These are phyloP conservation scores for Phataginus tetradactyla DNA, from an alignment of 2,797 vertebrate genomes.

Conservation along the genomic window DNA sequence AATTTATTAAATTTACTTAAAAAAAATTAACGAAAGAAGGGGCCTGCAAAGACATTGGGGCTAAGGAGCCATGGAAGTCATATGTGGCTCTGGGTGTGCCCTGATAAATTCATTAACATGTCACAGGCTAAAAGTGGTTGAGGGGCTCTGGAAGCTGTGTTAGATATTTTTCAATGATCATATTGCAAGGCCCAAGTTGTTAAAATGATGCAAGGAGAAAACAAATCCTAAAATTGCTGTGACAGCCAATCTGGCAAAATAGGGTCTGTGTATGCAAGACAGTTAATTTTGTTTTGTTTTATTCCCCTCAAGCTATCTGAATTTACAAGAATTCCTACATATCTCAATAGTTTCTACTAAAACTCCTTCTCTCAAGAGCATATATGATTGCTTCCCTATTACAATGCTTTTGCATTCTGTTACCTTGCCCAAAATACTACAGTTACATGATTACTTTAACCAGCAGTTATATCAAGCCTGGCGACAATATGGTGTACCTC, in stretches of 20 bases:
- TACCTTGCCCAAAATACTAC: neutral
- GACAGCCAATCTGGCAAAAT: neutral
- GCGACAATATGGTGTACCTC: neutral
- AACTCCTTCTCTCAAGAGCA: neutral
- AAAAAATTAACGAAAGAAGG: neutral
- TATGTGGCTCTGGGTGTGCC: neutral
- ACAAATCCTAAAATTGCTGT: neutral
- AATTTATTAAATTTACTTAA: neutral
- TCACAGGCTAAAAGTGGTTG: neutral
- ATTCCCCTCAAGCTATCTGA: neutral
- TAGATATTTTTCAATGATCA: neutral
- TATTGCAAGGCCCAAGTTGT: neutral
- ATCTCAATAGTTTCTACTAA: neutral
- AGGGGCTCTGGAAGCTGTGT: neutral
- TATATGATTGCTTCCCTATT: neutral
- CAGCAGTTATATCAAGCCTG: neutral
- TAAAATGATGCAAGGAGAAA: neutral
- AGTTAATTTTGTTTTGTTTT: neutral
- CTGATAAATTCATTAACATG: neutral
- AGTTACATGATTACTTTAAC: slow-evolving; percentile 32
- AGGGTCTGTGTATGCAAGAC: neutral
- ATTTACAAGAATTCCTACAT: neutral
- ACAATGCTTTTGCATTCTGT: neutral
- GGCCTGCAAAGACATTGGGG: neutral
- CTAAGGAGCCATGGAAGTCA: neutral